Conservation (phyloP, 2,113 vertebrate genomes). For the Scatophagus argus region DNA sequence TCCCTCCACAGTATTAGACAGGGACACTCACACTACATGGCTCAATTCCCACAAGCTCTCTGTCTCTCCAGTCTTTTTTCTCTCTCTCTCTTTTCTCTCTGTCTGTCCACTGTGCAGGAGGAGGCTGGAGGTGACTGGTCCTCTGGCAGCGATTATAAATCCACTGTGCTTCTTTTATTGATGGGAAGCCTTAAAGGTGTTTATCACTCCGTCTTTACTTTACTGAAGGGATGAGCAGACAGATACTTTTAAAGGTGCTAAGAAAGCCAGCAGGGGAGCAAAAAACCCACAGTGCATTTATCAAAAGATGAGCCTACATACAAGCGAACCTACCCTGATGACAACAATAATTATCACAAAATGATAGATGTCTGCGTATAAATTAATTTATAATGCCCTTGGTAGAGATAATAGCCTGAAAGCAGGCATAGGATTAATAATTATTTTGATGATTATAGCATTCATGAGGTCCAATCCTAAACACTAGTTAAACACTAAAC, state of each 20-base stretch:
- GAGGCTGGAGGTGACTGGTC: conserved; percentile 64
- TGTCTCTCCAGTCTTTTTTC: conserved; percentile 11
- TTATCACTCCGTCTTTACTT: conserved; percentile 63
- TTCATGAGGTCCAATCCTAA: neutral
- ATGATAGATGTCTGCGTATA: neutral
- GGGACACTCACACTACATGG: conserved; percentile 47
- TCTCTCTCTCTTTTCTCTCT: conserved; percentile 7
- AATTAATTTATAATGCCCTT: neutral
- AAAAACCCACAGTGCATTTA: conserved; percentile 35
- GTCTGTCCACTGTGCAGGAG: conserved; percentile 55
- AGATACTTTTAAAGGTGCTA: conserved; percentile 54
- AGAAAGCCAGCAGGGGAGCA: conserved; percentile 52
- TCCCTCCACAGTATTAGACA: conserved; percentile 47
- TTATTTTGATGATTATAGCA: conserved; percentile 15
- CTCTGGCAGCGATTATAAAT: conserved; percentile 66
- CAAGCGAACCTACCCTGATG: conserved; percentile 22
- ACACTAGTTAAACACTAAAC: conserved; percentile 34
- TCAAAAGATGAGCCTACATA: conserved; percentile 47
- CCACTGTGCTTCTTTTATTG: conserved; percentile 68
- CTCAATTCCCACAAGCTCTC: conserved; percentile 66
- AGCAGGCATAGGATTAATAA: neutral
- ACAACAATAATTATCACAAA: conserved; percentile 30
- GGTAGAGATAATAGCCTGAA: neutral
- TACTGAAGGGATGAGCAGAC: conserved; percentile 57
- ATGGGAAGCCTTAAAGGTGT: conserved; percentile 75